A percentile compares a stretch with the other conserved stretches of the same genome.
Evolutionary conservation across 2,113 vertebrate genomes (phyloP).

Genomic region (Scalopus aquaticus): DNA sequence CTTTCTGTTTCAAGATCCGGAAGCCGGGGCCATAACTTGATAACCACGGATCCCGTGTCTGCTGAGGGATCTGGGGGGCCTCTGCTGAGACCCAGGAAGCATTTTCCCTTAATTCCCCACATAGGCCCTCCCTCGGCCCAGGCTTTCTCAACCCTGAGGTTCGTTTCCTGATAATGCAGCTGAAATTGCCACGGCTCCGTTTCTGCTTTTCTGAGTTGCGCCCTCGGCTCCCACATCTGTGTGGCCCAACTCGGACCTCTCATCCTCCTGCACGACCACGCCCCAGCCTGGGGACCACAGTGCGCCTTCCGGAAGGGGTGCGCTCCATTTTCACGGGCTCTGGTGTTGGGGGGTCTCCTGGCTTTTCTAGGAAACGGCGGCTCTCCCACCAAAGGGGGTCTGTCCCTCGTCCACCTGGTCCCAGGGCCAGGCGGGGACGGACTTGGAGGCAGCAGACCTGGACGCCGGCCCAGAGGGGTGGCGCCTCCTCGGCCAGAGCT

Average conservation of each 20-base stretch:
- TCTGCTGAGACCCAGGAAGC: neutral
- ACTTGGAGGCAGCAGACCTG: neutral
- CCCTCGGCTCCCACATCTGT: neutral
- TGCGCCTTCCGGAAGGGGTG: fast-evolving
- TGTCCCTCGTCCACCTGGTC: neutral
- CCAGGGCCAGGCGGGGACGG: no score
- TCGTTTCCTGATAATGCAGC: neutral
- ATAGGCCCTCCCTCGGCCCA: fast-evolving
- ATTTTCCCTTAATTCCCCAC: no score
- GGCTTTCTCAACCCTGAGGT: neutral
- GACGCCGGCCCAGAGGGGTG: no score
- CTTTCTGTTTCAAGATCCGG: neutral
- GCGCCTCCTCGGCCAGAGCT: no score
- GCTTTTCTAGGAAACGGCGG: neutral
- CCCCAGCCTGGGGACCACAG: neutral
- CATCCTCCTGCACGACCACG: neutral
- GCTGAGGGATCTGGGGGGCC: no score
- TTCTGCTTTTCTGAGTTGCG: neutral
- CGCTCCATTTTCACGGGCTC: neutral
- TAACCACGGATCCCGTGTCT: neutral
- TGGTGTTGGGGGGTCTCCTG: neutral
- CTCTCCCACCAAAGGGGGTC: fast-evolving
- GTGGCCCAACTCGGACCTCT: neutral
- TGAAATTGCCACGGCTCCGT: neutral
- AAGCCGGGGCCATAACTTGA: neutral